Evolutionary conservation across 2,113 vertebrate genomes (phyloP).

Genomic region (Glareola pratincola): DNA sequence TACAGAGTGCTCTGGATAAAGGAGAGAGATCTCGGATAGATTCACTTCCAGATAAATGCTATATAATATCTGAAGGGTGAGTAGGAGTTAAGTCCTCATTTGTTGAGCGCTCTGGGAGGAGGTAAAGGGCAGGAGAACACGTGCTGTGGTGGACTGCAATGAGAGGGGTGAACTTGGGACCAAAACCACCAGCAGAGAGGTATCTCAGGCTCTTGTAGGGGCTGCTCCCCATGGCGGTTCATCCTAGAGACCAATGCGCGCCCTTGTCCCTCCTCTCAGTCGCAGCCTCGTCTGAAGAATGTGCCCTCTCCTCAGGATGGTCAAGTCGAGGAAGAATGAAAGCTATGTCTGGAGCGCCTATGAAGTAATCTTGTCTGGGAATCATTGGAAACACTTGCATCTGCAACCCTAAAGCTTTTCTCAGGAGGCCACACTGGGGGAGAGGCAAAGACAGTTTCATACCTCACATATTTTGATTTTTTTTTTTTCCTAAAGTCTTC

Average conservation of each 20-base stretch:
- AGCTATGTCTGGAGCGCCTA: background rate
- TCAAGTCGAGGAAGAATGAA: background rate
- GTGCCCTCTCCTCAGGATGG: background rate
- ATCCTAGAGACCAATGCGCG: background rate
- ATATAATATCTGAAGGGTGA: background rate
- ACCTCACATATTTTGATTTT: conserved; percentile 12
- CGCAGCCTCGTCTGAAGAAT: background rate
- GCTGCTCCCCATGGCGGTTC: background rate
- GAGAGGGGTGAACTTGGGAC: background rate
- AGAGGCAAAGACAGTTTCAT: conserved; percentile 35
- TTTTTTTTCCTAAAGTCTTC: background rate
- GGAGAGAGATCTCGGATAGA: background rate
- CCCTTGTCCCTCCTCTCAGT: background rate
- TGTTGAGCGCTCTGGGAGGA: background rate
- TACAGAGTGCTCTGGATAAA: background rate
- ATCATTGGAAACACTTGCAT: background rate
- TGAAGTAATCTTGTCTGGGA: conserved; percentile 53
- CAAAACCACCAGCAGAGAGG: background rate
- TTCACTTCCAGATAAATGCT: background rate
- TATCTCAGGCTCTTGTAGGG: background rate
- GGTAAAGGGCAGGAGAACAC: background rate
- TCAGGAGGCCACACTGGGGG: background rate
- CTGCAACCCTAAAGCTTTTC: conserved; percentile 21
- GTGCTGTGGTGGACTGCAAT: background rate
- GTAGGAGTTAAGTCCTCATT: background rate